Percentiles rank a stretch among this genome's conserved stretches.
Conservation (phyloP, 2,113 vertebrate species). For the Mixornis gularis region DNA sequence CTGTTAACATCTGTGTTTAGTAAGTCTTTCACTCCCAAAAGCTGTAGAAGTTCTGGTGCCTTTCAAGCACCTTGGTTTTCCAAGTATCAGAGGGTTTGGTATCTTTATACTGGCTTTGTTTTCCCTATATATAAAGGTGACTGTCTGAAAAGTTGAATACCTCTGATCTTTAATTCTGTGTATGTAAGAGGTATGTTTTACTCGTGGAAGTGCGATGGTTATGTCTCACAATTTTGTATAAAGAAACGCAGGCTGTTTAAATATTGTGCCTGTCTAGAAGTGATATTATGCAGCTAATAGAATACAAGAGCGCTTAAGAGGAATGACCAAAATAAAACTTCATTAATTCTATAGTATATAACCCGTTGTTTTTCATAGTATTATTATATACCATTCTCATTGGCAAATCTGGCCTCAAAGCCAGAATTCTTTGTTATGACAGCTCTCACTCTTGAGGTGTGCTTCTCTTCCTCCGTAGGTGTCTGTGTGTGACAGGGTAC, state of each 20-base stretch:
- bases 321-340: neutral
- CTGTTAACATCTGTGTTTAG: neutral
- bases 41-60: neutral
- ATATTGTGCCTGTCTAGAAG: neutral
- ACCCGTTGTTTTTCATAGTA: neutral
- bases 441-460: neutral
- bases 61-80: neutral
- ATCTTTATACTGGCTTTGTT: neutral
- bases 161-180: neutral
- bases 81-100: neutral
- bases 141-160: neutral
- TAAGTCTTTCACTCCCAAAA: neutral
- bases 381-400: neutral
- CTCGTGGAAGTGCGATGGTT: neutral
- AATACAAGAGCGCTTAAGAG: neutral
- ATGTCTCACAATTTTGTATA: neutral
- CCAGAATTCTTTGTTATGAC: neutral
- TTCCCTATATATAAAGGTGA: neutral
- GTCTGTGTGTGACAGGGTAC: slow-evolving; percentile 86
- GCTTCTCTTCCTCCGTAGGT: slow-evolving; percentile 67
- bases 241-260: neutral
- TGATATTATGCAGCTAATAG: neutral
- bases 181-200: neutral
- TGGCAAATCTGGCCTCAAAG: neutral
- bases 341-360: neutral